Percentiles rank a stretch among this genome's conserved stretches.
Evolutionary conservation across 1,140 invertebrate genomes (phyloP).

Genomic region (Apis mellifera): DNA sequence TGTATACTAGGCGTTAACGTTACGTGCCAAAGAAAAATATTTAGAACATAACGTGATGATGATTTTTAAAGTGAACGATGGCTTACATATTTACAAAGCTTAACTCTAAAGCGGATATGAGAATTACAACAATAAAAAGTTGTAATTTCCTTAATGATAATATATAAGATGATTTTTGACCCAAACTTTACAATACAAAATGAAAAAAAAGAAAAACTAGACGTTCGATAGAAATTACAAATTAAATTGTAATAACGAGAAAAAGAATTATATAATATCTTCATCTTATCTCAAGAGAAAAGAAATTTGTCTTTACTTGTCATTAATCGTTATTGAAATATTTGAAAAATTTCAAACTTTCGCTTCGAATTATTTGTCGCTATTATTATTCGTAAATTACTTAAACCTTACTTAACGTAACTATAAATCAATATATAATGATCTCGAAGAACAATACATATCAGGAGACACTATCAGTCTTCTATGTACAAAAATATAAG

Average conservation of each 20-base stretch:
- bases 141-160: neutral
- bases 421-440: too few species aligned
- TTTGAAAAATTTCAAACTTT: too few species aligned
- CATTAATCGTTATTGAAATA: neutral
- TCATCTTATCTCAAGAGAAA: neutral
- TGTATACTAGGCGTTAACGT: too few species aligned
- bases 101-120: neutral
- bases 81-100: constrained; percentile 21
- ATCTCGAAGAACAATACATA: too few species aligned
- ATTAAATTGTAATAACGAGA: neutral
- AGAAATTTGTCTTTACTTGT: neutral
- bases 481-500: constrained; percentile 8
- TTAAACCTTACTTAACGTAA: too few species aligned
- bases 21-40: neutral
- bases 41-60: neutral
- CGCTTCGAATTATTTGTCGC: neutral
- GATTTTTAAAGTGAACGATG: neutral
- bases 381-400: neutral
- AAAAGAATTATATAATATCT: neutral
- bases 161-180: neutral
- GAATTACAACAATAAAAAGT: constrained; percentile 7
- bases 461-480: neutral
- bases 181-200: neutral
- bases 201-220: constrained; percentile 5
- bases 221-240: neutral